A percentile compares a stretch with the other conserved stretches of the same genome.
phyloP scores from a whole-genome alignment of 1,140 invertebrate species.

The Diuraphis noxia region DNA sequence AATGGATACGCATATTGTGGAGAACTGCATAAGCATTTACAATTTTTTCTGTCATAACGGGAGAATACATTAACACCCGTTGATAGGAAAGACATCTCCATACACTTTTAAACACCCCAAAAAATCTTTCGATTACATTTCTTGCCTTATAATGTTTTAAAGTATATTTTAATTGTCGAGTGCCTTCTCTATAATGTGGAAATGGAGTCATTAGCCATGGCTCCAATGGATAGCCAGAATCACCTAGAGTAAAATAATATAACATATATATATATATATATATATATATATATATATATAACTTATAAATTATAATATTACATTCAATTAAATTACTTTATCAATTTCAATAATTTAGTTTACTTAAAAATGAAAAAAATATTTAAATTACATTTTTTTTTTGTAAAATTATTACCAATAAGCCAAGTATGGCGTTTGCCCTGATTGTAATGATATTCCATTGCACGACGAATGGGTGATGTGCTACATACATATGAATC shows the following conservation, averaged over 20 bases:
- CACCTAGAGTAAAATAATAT: too few species aligned
- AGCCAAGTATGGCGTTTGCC: constrained; percentile 27
- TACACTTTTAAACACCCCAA: constrained; percentile 55
- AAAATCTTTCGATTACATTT: constrained; percentile 30
- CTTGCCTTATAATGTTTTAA: not conserved
- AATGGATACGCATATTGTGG: constrained; percentile 56
- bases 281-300: too few species aligned
- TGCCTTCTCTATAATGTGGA: constrained; percentile 23
- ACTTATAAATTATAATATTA: too few species aligned
- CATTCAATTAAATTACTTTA: too few species aligned
- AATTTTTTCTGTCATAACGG: constrained; percentile 54
- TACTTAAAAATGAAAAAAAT: too few species aligned
- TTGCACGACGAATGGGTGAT: constrained; percentile 34
- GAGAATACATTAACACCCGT: constrained; percentile 55
- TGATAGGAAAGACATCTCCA: constrained; percentile 56
- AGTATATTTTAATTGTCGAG: constrained; percentile 51
- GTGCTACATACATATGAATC: constrained; percentile 56
- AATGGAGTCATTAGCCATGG: constrained; percentile 55
- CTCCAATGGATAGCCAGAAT: constrained; percentile 54
- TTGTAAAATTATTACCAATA: constrained; percentile 41
- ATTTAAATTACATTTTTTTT: too few species aligned
- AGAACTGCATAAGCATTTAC: constrained; percentile 56
- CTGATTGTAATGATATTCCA: constrained; percentile 27
- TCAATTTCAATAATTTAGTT: too few species aligned
- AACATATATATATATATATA: too few species aligned